phyloP scores from a whole-genome alignment of 2,797 vertebrate genomes.

The Halcyon badia region DNA sequence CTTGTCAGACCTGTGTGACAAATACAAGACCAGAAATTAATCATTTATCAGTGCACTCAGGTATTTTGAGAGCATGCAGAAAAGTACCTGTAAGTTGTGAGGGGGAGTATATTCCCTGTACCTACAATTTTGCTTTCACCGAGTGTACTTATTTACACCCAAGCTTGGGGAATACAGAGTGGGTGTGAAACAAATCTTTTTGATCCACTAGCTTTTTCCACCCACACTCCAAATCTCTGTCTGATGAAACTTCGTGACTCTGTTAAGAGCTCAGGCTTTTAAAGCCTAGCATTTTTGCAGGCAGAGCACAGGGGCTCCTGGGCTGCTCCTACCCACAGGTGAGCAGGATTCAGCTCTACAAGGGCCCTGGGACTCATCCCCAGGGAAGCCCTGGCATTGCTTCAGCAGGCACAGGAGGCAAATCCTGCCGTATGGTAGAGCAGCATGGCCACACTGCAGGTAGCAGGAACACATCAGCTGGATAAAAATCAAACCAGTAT shows the following conservation, averaged over 20 bases:
- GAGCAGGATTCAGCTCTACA: background rate
- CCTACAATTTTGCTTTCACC: background rate
- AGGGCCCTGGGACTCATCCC: background rate
- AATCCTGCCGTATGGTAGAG: background rate
- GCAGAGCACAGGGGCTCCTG: background rate
- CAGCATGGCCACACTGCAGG: fast-evolving
- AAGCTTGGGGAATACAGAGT: background rate
- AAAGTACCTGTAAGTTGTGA: background rate
- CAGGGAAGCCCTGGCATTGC: background rate
- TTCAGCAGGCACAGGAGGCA: background rate
- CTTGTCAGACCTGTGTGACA: conserved; percentile 51
- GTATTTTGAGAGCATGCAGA: background rate
- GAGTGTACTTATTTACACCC: background rate
- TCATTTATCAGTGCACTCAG: background rate
- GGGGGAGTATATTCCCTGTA: background rate
- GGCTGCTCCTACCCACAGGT: background rate
- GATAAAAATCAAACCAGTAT: background rate
- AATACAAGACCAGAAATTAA: conserved; percentile 46
- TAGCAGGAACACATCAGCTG: background rate
- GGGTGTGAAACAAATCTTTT: background rate
- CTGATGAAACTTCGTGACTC: background rate
- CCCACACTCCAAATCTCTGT: background rate
- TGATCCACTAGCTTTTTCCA: background rate
- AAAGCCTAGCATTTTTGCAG: background rate
- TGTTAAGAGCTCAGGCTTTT: background rate